phyloP scores from a whole-genome alignment of 2,113 vertebrate species.

The Rhadina sibilatrix region DNA sequence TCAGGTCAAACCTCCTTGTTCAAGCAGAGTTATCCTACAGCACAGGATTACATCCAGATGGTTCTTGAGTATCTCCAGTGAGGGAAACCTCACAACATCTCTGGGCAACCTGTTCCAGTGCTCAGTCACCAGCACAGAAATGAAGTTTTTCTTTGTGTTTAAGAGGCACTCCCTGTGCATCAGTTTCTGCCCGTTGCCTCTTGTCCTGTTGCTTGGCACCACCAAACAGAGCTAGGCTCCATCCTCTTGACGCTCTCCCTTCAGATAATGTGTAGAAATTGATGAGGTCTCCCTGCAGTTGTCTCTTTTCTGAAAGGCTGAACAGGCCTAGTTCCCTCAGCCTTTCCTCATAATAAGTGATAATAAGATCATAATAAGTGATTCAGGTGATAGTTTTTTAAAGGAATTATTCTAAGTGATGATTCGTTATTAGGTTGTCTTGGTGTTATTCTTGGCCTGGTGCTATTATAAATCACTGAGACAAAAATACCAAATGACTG shows the following conservation, averaged over 20 bases:
- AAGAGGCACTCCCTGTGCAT: neutral
- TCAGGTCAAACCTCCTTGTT: neutral
- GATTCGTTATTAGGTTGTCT: neutral
- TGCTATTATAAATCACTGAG: neutral
- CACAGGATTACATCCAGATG: neutral
- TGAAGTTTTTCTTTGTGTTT: neutral
- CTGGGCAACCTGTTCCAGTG: neutral
- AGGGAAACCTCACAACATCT: neutral
- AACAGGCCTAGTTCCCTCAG: neutral
- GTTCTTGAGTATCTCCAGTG: neutral
- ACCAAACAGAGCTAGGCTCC: neutral
- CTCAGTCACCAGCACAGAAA: neutral
- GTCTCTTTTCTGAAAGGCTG: neutral
- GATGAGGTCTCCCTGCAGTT: rapidly evolving
- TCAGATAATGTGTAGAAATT: neutral
- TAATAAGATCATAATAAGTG: neutral
- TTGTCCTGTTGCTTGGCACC: neutral
- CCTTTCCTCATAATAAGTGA: neutral
- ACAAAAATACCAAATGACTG: neutral
- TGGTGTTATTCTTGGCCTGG: neutral
- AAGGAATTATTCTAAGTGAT: neutral
- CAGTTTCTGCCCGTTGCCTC: neutral
- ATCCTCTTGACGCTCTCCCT: neutral
- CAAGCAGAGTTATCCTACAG: neutral
- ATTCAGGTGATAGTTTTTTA: neutral